phyloP scores from a whole-genome alignment of 2,113 vertebrate species.

The Petromus typicus region DNA sequence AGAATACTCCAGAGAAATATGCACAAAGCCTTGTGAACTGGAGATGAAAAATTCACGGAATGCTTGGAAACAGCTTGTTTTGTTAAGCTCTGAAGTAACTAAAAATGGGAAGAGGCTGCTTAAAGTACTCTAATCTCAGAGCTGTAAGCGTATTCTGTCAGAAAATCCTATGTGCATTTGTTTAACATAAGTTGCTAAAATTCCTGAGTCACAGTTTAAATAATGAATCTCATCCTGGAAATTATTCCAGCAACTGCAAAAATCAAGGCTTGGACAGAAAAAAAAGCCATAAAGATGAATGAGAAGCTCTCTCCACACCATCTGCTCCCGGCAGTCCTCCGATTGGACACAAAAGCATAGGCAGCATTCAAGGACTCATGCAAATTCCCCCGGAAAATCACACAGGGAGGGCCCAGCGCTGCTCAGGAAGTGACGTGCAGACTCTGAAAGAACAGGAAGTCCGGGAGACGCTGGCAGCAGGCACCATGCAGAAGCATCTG shows the following conservation, averaged over 20 bases:
- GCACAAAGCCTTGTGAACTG: constrained; percentile 51
- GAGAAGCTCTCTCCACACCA: constrained; percentile 41
- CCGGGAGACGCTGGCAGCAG: not conserved
- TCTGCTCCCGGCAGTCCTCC: constrained; percentile 6
- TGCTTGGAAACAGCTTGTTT: constrained; percentile 63
- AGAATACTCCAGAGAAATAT: constrained; percentile 70
- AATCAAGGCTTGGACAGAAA: not conserved
- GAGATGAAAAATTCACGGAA: constrained; percentile 71
- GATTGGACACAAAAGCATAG: constrained; percentile 39
- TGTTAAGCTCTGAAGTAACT: constrained; percentile 72
- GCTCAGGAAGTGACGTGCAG: not conserved
- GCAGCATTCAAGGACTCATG: not conserved
- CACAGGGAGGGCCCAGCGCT: not conserved
- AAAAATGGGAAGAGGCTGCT: constrained; percentile 65
- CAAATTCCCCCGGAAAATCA: constrained; percentile 4
- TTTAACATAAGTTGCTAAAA: constrained; percentile 54
- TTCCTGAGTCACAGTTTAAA: constrained; percentile 55
- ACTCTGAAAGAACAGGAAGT: constrained; percentile 22
- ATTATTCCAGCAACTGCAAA: not conserved
- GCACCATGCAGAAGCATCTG: not conserved
- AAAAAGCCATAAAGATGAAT: constrained; percentile 61
- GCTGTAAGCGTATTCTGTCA: constrained; percentile 29
- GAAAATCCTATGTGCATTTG: not conserved
- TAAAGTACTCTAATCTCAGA: constrained; percentile 64
- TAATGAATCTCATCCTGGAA: constrained; percentile 54